Base-by-base conservation (phyloP, 2,113 vertebrate species). In the Trinectes maculatus region DNA sequence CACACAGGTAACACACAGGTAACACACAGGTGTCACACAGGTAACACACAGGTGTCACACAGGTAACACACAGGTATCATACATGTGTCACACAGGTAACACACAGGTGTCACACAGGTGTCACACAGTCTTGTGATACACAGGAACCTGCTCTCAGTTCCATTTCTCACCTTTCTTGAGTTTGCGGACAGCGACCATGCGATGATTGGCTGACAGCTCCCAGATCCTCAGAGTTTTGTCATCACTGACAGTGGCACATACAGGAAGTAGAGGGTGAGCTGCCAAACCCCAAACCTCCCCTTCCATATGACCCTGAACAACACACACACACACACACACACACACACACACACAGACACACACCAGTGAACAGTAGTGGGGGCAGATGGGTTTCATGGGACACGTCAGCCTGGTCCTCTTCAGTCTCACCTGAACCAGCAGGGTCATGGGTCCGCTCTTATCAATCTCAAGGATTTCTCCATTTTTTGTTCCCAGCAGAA, bases 391-490 rank as follows among this genome's bases (percentile, higher is more conserved):
- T n/a, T n/a, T n/a, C n/a, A n/a, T n/a, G n/a, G n/a, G n/a, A n/a
- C n/a, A n/a, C n/a, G n/a, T n/a, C n/a, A n/a, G n/a, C n/a, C n/a
- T n/a, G n/a, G n/a, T n/a, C n/a, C n/a, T 24, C 4, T 4, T 34
- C 21, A 13, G 31, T 39, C 62, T 22, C 5, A 90, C 88, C 89
- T 90, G 89, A 4, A 90, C 82, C 70, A 90, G 94, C 46, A 99
- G 91, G 2, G 94, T 99, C 94, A 98, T 96, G 3, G 96, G 94
- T 16, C 98, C 98, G 0, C 91, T 98, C 87, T 99, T 99, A 82
- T 98, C 96, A 1, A 99, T 97, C 92, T 99, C 97, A 64, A 99
- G 93, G 87, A 99, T 94, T 75, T 99, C 98, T 84, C 98, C 96
- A 43, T 99, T 99, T 87, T 97, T 98, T 8, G 98, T 98, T 48